Conservation (phyloP, 2,113 vertebrate genomes). For the Pseudolaguvia tuberculata region DNA sequence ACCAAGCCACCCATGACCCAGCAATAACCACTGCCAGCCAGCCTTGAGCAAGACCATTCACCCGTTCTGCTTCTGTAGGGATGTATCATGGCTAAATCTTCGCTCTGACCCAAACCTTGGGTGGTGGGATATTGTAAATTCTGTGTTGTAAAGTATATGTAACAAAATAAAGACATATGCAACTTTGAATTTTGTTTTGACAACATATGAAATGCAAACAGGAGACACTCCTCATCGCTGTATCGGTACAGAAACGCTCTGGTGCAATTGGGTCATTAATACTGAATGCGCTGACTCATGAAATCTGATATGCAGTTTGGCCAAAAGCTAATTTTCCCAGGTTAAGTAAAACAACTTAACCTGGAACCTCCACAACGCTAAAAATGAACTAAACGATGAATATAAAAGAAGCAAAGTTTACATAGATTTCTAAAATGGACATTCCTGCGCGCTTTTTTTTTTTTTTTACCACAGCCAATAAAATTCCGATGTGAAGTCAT, state of each 20-base stretch:
- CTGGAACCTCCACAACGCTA: neutral
- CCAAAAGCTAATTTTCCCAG: neutral
- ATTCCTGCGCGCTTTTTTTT: constrained; percentile 13
- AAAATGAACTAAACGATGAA: neutral
- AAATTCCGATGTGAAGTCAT: constrained; percentile 44
- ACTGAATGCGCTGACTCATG: constrained; percentile 1
- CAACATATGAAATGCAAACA: neutral
- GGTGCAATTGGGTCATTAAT: neutral
- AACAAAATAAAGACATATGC: too few species aligned
- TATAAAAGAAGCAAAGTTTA: too few species aligned
- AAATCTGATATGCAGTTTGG: constrained; percentile 3
- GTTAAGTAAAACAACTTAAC: neutral
- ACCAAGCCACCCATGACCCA: too few species aligned
- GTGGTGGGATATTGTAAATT: too few species aligned
- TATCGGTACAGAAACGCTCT: neutral
- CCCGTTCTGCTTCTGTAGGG: too few species aligned
- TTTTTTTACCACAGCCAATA: constrained; percentile 21
- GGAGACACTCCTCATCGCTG: neutral
- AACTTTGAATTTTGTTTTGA: neutral
- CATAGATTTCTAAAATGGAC: neutral
- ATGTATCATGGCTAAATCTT: too few species aligned
- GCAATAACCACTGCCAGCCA: too few species aligned
- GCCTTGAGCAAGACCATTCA: too few species aligned
- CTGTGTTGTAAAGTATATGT: too few species aligned
- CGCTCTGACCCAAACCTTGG: too few species aligned